Evolutionary conservation across 1,140 invertebrate species (phyloP).

Genomic region (Drosophila sp.): DNA sequence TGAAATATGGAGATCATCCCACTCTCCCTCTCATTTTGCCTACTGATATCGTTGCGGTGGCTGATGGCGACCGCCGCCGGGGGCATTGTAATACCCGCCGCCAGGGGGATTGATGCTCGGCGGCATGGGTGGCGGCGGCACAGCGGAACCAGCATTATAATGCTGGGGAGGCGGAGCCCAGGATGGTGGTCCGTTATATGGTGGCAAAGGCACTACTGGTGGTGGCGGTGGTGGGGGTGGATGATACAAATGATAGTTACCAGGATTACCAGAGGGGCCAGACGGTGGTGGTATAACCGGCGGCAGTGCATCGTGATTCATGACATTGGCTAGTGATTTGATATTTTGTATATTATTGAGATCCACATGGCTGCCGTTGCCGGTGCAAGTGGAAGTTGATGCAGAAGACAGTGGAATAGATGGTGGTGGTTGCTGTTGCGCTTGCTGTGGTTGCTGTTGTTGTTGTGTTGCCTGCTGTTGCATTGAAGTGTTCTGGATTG

Average conservation of each 20-base stretch:
- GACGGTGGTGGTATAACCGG: slow-evolving; percentile 21
- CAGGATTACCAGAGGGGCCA: slow-evolving; percentile 15
- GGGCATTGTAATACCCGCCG: slow-evolving; percentile 57
- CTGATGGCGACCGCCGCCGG: slow-evolving; percentile 25
- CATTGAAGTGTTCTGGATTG: slow-evolving; percentile 25
- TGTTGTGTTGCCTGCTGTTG: slow-evolving; percentile 21
- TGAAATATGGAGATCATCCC: background rate
- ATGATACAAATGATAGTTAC: slow-evolving; percentile 61
- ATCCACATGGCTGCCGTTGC: slow-evolving; percentile 48
- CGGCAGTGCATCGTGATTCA: slow-evolving; percentile 62
- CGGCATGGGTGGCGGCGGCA: slow-evolving; percentile 63
- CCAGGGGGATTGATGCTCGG: slow-evolving; percentile 18
- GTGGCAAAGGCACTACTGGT: slow-evolving; percentile 56
- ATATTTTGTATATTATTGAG: slow-evolving; percentile 65
- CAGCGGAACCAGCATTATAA: slow-evolving; percentile 41
- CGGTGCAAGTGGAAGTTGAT: slow-evolving; percentile 17
- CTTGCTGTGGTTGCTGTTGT: slow-evolving; percentile 23
- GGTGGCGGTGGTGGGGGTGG: slow-evolving; percentile 72
- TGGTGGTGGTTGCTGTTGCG: slow-evolving; percentile 24
- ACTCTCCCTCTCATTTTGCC: background rate
- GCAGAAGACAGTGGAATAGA: background rate
- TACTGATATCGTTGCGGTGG: slow-evolving; percentile 61
- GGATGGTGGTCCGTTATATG: slow-evolving; percentile 43
- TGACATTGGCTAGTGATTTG: slow-evolving; percentile 52
- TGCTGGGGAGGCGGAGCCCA: slow-evolving; percentile 57